Percentiles rank a stretch among this genome's conserved stretches.
Conservation (phyloP, 2,797 vertebrate species). For the Botia kubotai region DNA sequence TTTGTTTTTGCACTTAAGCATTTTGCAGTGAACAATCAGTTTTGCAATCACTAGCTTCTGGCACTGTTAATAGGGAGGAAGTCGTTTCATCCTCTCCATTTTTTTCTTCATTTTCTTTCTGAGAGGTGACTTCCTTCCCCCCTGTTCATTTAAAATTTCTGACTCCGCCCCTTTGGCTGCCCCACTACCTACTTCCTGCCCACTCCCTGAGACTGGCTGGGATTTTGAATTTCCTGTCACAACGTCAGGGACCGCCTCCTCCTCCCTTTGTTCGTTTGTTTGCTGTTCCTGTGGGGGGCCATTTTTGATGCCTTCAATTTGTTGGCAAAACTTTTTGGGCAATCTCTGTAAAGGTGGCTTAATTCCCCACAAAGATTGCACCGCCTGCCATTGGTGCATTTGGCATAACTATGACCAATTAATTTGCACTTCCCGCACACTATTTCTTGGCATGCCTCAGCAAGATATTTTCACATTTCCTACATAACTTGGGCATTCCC, state of each 20-base stretch:
- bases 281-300: background rate
- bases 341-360: background rate
- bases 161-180: background rate
- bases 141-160: no score
- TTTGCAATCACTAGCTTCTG: background rate
- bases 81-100: background rate
- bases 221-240: background rate
- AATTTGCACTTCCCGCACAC: slow-evolving; percentile 22
- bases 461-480: background rate
- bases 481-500: slow-evolving; percentile 18
- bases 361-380: slow-evolving; percentile 11
- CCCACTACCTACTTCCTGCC: background rate
- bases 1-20: slow-evolving; percentile 28
- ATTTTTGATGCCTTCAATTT: background rate
- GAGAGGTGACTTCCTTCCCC: background rate
- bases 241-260: background rate
- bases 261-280: background rate
- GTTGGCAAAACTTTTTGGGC: background rate
- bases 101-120: background rate
- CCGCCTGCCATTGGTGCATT: slow-evolving; percentile 4
- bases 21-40: background rate
- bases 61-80: background rate
- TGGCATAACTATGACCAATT: slow-evolving; percentile 7
- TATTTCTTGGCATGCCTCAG: background rate
- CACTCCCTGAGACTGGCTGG: background rate